phyloP scores from a whole-genome alignment of 2,888 invertebrate species.

The Heliconius sara region DNA sequence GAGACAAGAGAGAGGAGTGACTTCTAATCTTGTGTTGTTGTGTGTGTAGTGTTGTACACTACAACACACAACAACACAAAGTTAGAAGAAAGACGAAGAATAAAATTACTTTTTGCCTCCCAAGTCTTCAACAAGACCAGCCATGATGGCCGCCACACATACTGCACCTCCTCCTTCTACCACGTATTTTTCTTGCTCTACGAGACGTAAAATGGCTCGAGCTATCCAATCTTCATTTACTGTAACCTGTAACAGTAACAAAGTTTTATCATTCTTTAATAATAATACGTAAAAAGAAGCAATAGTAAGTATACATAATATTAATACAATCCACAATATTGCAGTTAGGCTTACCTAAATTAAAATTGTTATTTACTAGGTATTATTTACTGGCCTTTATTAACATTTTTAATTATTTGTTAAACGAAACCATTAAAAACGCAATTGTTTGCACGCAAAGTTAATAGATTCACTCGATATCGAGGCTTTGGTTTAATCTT shows the following conservation, averaged over 20 bases:
- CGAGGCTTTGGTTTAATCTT: neutral
- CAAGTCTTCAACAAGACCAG: slow-evolving; percentile 91
- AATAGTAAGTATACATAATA: too few relatives aligned
- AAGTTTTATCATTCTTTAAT: neutral
- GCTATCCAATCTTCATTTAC: slow-evolving; percentile 94
- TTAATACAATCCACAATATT: too few relatives aligned
- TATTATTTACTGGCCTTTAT: too few relatives aligned
- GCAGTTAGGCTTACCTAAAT: too few relatives aligned
- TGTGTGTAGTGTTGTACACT: too few relatives aligned
- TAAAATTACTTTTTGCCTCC: slow-evolving; percentile 88
- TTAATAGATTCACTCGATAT: neutral
- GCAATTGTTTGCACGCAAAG: neutral
- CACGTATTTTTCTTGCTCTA: slow-evolving; percentile 94
- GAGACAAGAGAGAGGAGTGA: too few relatives aligned
- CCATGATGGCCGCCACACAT: slow-evolving; percentile 92
- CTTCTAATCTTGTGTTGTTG: too few relatives aligned
- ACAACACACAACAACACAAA: neutral
- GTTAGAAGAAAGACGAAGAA: neutral
- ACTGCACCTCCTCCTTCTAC: slow-evolving; percentile 96
- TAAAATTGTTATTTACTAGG: too few relatives aligned
- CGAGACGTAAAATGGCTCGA: slow-evolving; percentile 89
- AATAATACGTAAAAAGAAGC: too few relatives aligned
- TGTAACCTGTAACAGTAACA: slow-evolving; percentile 78
- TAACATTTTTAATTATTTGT: neutral
- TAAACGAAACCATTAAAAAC: neutral